A percentile compares a stretch with the other conserved stretches of the same genome.
These are phyloP conservation scores for Phthorimaea operculella DNA, from an alignment of 1,140 invertebrate species.

Conservation along the genomic window DNA sequence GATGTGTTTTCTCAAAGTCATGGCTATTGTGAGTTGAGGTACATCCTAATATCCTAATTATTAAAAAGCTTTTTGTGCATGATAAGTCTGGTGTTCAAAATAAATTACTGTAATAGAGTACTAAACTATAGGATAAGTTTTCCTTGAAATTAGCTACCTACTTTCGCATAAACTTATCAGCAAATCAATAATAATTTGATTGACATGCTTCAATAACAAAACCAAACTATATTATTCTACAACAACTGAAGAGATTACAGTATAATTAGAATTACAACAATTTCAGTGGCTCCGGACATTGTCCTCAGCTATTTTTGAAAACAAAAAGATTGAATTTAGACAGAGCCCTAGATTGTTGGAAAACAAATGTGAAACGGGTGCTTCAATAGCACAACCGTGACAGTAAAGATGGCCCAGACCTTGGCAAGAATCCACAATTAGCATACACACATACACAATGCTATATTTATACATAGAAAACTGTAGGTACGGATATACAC, in stretches of 20 bases:
- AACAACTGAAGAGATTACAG: neutral
- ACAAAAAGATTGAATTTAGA: slow-evolving; percentile 15
- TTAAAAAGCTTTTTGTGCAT: too few species aligned
- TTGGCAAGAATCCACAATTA: slow-evolving; percentile 62
- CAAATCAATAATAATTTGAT: too few species aligned
- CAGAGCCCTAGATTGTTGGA: slow-evolving; percentile 16
- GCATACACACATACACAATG: slow-evolving; percentile 8
- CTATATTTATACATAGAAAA: neutral
- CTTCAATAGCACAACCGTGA: slow-evolving; percentile 25
- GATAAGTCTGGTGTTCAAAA: too few species aligned
- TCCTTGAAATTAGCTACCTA: too few species aligned
- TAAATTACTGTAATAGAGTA: too few species aligned
- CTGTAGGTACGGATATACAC: neutral
- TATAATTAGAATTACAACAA: neutral
- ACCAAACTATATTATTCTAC: too few species aligned
- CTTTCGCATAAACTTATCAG: too few species aligned
- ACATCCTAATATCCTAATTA: too few species aligned
- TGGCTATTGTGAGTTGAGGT: too few species aligned
- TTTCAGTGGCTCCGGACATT: neutral
- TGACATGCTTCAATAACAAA: too few species aligned
- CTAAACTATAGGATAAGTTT: too few species aligned
- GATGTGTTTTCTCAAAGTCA: too few species aligned
- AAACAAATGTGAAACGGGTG: slow-evolving; percentile 2
- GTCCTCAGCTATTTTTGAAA: neutral
- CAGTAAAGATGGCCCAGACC: slow-evolving; percentile 49